Evolutionary conservation across 2,888 invertebrate species (phyloP).

Genomic region (Mycalesis mineus): DNA sequence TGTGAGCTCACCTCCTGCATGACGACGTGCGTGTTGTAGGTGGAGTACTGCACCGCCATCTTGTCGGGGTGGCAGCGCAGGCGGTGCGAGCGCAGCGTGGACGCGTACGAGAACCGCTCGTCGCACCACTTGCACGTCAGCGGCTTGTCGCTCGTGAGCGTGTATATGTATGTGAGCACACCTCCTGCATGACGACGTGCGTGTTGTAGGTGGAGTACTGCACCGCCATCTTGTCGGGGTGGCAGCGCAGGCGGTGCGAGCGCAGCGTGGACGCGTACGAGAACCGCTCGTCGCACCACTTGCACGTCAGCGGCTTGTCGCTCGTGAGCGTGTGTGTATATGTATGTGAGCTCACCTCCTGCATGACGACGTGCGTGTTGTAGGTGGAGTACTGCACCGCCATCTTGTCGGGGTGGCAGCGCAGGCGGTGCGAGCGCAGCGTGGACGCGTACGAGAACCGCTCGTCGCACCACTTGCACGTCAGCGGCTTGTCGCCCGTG

Average conservation of each 20-base stretch:
- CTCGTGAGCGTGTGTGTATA: constrained; percentile 71
- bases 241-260: constrained; percentile 74
- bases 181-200: constrained; percentile 38
- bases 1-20: constrained; percentile 37
- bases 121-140: constrained; percentile 77
- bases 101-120: constrained; percentile 76
- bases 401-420: constrained; percentile 74
- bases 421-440: constrained; percentile 74
- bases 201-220: constrained; percentile 34
- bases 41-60: constrained; percentile 46
- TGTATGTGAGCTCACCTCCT: constrained; percentile 33
- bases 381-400: constrained; percentile 39
- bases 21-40: constrained; percentile 28
- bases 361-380: constrained; percentile 32
- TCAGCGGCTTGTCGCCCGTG: constrained; percentile 74
- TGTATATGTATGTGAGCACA: constrained; percentile 36
- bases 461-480: constrained; percentile 77
- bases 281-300: constrained; percentile 76
- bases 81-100: constrained; percentile 76
- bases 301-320: constrained; percentile 74
- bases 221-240: constrained; percentile 68
- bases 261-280: constrained; percentile 77
- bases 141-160: constrained; percentile 76
- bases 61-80: constrained; percentile 75
- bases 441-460: constrained; percentile 77